Percentiles rank a stretch among this genome's conserved stretches.
Conservation (phyloP, 1,140 invertebrate species). For the Pseudoatta argentina region DNA sequence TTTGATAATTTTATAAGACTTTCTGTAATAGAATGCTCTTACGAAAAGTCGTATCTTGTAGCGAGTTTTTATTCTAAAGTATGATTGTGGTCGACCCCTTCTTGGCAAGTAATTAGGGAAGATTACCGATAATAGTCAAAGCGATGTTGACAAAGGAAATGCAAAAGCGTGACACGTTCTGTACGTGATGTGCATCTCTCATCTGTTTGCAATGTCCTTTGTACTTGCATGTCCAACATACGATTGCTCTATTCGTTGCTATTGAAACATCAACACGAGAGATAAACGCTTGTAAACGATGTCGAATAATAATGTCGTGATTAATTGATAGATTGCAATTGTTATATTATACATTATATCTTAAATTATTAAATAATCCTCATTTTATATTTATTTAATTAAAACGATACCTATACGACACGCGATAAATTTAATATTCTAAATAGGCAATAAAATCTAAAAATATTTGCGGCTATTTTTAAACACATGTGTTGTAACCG, state of each 20-base stretch:
- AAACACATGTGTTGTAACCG: neutral
- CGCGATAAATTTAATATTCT: neutral
- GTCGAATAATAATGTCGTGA: neutral
- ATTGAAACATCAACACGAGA: slow-evolving; percentile 12
- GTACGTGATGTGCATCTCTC: slow-evolving; percentile 47
- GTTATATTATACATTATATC: neutral
- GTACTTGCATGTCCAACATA: slow-evolving; percentile 36
- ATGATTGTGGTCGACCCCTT: neutral
- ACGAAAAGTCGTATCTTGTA: slow-evolving; percentile 2
- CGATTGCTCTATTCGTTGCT: slow-evolving; percentile 37
- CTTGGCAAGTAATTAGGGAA: slow-evolving; percentile 17
- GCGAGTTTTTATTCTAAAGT: slow-evolving; percentile 12
- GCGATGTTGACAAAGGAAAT: slow-evolving; percentile 45
- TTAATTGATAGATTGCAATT: neutral
- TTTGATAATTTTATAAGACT: neutral
- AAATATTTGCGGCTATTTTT: neutral
- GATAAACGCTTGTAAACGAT: slow-evolving; percentile 37
- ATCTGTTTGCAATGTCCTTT: slow-evolving; percentile 32
- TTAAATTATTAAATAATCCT: neutral
- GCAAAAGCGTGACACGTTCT: slow-evolving; percentile 46
- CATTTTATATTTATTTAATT: neutral
- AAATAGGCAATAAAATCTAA: neutral
- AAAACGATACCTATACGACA: neutral
- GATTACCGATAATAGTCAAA: slow-evolving; percentile 54
- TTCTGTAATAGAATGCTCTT: neutral